phyloP scores from a whole-genome alignment of 2,888 invertebrate species.

The Polyploca ridens region DNA sequence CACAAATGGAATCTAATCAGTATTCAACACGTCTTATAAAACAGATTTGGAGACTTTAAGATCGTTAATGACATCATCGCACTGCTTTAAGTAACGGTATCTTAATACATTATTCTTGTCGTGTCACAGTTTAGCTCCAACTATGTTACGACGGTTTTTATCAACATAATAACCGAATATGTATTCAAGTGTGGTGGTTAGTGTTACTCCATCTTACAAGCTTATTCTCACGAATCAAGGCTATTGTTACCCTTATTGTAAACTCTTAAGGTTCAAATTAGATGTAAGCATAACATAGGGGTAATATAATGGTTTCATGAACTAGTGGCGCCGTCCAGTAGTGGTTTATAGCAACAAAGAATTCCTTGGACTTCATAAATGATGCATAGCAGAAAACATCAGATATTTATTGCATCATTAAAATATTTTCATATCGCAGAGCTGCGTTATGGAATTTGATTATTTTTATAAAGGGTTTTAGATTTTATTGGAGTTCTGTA shows the following conservation, averaged over 20 bases:
- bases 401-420: slow-evolving; percentile 43
- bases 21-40: slow-evolving; percentile 7
- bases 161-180: slow-evolving; percentile 78
- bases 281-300: slow-evolving; percentile 32
- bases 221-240: slow-evolving; percentile 29
- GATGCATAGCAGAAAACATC: slow-evolving; percentile 54
- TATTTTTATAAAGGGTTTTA: background rate
- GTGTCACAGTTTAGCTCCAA: slow-evolving; percentile 56
- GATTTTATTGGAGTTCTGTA: slow-evolving; percentile 12
- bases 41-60: slow-evolving; percentile 18
- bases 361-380: slow-evolving; percentile 55
- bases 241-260: slow-evolving; percentile 33
- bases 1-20: slow-evolving; percentile 10
- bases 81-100: slow-evolving; percentile 39
- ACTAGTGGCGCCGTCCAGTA: slow-evolving; percentile 56
- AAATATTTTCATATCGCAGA: slow-evolving; percentile 26
- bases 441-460: background rate
- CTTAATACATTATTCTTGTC: slow-evolving; percentile 48
- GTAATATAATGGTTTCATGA: slow-evolving; percentile 64
- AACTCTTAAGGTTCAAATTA: slow-evolving; percentile 36
- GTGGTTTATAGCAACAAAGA: slow-evolving; percentile 45
- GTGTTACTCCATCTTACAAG: slow-evolving; percentile 43
- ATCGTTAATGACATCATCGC: slow-evolving; percentile 36
- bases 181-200: slow-evolving; percentile 71
- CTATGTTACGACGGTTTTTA: slow-evolving; percentile 68